Percentiles rank a stretch among this genome's conserved stretches.
These are phyloP conservation scores for Corythaeola cristata DNA, from an alignment of 2,113 vertebrate genomes.

Conservation along the genomic window DNA sequence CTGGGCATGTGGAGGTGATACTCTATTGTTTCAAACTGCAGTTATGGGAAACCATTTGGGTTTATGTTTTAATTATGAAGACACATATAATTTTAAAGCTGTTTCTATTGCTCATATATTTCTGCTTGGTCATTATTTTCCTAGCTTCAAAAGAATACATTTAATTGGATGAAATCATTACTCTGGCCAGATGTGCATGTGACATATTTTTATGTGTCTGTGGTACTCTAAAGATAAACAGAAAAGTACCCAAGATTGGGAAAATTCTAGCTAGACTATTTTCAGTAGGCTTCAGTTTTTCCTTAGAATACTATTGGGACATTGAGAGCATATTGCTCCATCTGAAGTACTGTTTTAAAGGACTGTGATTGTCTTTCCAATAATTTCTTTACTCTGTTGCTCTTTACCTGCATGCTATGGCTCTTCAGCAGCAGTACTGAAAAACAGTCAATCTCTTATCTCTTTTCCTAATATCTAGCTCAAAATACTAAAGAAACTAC, in stretches of 20 bases:
- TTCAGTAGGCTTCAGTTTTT: background rate
- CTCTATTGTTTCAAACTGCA: background rate
- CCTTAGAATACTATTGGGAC: background rate
- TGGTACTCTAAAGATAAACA: background rate
- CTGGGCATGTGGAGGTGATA: background rate
- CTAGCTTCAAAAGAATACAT: background rate
- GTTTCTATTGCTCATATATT: background rate
- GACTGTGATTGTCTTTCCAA: background rate
- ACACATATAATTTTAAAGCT: background rate
- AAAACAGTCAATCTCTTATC: background rate
- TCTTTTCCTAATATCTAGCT: background rate
- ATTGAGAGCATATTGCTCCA: background rate
- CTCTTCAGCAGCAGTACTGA: background rate
- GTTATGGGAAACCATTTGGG: background rate
- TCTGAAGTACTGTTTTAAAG: background rate
- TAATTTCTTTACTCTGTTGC: background rate
- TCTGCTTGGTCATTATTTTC: background rate
- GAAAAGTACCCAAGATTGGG: background rate
- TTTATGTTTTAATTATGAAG: background rate
- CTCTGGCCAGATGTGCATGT: background rate
- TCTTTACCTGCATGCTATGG: background rate
- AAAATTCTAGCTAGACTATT: background rate
- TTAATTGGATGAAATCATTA: background rate
- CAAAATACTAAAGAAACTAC: background rate
- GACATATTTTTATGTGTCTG: background rate